Evolutionary conservation across 92 coral and sea anemone genomes (phyloP), one percentile per base, ranked within the genome.

Genomic region (Virgularia gustaviana): DNA sequence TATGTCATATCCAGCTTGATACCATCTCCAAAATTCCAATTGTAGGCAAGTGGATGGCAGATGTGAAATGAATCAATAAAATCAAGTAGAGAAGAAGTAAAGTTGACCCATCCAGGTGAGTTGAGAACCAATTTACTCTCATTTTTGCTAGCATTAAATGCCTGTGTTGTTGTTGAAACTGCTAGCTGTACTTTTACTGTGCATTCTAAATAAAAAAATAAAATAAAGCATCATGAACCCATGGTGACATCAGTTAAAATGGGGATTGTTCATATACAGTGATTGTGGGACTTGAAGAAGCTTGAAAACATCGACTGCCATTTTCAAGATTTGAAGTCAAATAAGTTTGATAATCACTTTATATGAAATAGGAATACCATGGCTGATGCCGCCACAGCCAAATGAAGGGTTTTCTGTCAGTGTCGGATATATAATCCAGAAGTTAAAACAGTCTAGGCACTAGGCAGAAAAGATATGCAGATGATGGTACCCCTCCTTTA

Each of bases 21-120:
- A 28, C 90, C 83, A 80, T 90, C 97, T 23, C 90, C 88, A 76
- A 90, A 88, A 52, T 77, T 29, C 97, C 97, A 90, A 24, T 22
- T 23, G 70, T 53, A 88, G 36, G 12, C 31, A 20, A 67, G 33
- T 5, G 32, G 43, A 42, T 45, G 52, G 44, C 74, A 67, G 31
- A 67, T 2, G 0, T 13, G 16, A 25, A 42, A 43, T 27, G 74
- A 59, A n/a, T 67, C 43, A 8, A 45, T 49, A 10, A 67, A n/a
- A 13, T 24, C 20, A 28, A 2, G 15, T 45, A 67, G 34, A 1
- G 49, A 42, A 15, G 44, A 9, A 12, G 42, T 45, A 31, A 67
- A 67, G 10, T 49, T 67, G 1, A 44, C 59, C 15, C 9, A 10
- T 45, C 74, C 74, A 2, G 74, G 74, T 20, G 59, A 45, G 36